Conservation (phyloP, 2,888 invertebrate species). For the Hoplodrina blanda region DNA sequence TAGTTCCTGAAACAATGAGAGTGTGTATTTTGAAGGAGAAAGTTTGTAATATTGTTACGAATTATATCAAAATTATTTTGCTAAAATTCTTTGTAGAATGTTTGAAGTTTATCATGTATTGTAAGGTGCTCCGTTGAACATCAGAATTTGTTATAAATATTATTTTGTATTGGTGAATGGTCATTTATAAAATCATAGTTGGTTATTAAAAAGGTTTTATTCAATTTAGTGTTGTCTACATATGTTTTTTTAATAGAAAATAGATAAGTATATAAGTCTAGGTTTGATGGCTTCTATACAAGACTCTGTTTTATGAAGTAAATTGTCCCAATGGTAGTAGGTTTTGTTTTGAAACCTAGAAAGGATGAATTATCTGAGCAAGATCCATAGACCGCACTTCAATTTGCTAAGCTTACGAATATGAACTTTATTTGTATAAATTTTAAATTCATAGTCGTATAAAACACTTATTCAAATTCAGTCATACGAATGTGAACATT, state of each 20-base stretch:
- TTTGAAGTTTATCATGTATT: background rate
- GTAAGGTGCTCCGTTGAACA: conserved; percentile 18
- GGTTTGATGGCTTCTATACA: conserved; percentile 18
- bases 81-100: conserved; percentile 30
- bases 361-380: background rate
- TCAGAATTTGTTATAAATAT: conserved; percentile 12
- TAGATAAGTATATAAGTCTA: conserved; percentile 11
- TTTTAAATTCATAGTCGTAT: too few relatives aligned
- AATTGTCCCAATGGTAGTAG: background rate
- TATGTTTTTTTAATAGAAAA: conserved; percentile 18
- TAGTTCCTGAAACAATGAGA: background rate
- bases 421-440: too few relatives aligned
- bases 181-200: conserved; percentile 28
- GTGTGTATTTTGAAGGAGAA: background rate
- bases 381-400: background rate
- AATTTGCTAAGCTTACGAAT: background rate
- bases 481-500: too few relatives aligned
- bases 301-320: background rate
- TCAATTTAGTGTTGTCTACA: conserved; percentile 21
- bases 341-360: background rate
- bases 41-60: background rate
- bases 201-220: conserved; percentile 30
- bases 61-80: background rate
- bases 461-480: too few relatives aligned
- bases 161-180: conserved; percentile 9